A percentile compares a stretch with the other conserved stretches of the same genome.
phyloP scores from a whole-genome alignment of 2,888 invertebrate genomes.

The Chalcosyrphus nemorum region DNA sequence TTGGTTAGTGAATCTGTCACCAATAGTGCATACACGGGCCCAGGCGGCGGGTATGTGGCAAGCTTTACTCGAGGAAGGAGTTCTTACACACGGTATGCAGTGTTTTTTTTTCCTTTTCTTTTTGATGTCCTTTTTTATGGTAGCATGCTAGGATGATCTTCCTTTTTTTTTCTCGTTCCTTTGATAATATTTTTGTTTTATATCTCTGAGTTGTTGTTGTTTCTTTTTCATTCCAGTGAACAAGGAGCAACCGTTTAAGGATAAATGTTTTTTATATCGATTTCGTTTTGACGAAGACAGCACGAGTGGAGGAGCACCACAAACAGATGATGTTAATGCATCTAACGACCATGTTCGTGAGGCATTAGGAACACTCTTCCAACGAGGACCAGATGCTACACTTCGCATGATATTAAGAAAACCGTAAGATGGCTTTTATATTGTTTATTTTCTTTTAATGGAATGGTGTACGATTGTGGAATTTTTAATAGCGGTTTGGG shows the following conservation, averaged over 20 bases:
- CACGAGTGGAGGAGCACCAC: slow-evolving; percentile 83
- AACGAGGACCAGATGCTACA: slow-evolving; percentile 90
- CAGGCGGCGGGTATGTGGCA: slow-evolving; percentile 93
- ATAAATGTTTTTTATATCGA: slow-evolving; percentile 91
- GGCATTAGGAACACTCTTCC: slow-evolving; percentile 86
- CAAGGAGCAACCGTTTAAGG: slow-evolving; percentile 90
- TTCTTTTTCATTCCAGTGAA: slow-evolving; percentile 84
- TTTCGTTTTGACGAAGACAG: slow-evolving; percentile 89
- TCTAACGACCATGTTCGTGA: slow-evolving; percentile 88
- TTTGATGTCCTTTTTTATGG: background rate
- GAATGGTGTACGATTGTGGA: background rate
- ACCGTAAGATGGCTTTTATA: slow-evolving; percentile 84
- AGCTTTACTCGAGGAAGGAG: slow-evolving; percentile 90
- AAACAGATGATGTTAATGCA: slow-evolving; percentile 84
- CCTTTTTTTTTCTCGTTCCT: background rate
- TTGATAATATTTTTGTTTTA: slow-evolving; percentile 27
- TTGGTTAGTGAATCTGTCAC: slow-evolving; percentile 87
- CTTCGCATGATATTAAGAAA: slow-evolving; percentile 91
- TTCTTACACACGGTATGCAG: slow-evolving; percentile 87
- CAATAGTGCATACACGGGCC: slow-evolving; percentile 85
- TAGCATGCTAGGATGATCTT: background rate
- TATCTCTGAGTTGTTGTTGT: slow-evolving; percentile 6
- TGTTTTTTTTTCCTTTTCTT: background rate
- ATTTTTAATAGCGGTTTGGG: background rate
- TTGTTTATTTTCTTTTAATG: slow-evolving; percentile 43